Percentiles rank a stretch among this genome's conserved stretches.
phyloP scores from a whole-genome alignment of 2,797 vertebrate species.

The Coracias cyanogaster region DNA sequence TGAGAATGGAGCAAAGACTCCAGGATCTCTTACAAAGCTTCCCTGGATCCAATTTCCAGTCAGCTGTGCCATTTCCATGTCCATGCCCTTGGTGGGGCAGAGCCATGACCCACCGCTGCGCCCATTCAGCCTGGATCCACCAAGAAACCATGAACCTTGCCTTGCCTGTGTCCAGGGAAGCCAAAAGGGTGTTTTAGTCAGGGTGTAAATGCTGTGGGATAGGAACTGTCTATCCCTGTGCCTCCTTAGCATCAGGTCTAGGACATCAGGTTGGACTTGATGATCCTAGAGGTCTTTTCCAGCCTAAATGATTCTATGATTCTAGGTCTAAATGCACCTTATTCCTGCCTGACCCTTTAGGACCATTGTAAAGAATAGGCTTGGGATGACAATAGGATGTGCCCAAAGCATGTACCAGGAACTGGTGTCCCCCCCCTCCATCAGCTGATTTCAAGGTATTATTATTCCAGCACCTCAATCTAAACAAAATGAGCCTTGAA shows the following conservation, averaged over 20 bases:
- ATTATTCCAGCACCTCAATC: neutral
- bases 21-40: neutral
- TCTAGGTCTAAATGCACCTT: neutral
- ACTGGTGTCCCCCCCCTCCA: neutral
- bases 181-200: neutral
- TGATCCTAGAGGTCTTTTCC: no score
- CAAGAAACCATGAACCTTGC: neutral
- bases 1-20: neutral
- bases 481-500: neutral
- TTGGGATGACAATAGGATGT: neutral
- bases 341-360: neutral
- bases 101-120: neutral
- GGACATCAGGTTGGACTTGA: no score
- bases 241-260: no score
- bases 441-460: neutral
- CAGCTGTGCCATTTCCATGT: neutral
- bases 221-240: no score
- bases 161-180: neutral
- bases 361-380: neutral
- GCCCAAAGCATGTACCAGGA: rapidly evolving
- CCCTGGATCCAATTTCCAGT: neutral
- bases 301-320: no score
- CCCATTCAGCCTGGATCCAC: neutral
- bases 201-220: neutral
- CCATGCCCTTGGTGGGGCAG: neutral